phyloP scores from a whole-genome alignment of 53 echinoderm and acorn worm species.

The Paracentrotus lividus region DNA sequence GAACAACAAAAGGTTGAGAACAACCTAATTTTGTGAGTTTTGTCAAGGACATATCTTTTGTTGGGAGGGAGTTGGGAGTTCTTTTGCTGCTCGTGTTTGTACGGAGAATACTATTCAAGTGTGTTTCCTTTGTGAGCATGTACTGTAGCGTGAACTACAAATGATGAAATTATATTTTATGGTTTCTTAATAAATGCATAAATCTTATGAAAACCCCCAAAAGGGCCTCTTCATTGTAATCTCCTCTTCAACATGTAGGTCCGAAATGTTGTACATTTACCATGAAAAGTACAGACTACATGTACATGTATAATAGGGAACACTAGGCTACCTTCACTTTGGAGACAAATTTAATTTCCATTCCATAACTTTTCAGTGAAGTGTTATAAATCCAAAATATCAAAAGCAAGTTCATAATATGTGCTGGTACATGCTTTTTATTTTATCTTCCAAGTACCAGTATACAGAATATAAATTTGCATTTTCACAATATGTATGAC shows the following conservation, averaged over 20 bases:
- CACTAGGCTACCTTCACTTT: too few species aligned
- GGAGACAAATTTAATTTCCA: too few species aligned
- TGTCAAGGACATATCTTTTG: not conserved
- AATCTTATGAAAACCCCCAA: too few species aligned
- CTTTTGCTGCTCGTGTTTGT: too few species aligned
- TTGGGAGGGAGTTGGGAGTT: not conserved
- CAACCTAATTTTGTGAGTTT: not conserved
- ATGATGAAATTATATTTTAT: too few species aligned
- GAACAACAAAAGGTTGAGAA: not conserved
- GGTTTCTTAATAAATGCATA: too few species aligned
- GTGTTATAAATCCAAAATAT: not conserved
- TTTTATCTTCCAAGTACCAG: conserved; percentile 5
- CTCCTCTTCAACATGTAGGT: too few species aligned
- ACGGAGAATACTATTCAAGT: too few species aligned
- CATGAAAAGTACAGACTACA: not conserved
- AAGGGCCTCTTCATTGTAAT: too few species aligned
- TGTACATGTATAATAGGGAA: not conserved
- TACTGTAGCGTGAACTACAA: too few species aligned
- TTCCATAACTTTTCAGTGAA: not conserved
- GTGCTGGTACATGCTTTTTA: not conserved
- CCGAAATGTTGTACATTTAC: too few species aligned
- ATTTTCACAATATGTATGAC: conserved; percentile 15
- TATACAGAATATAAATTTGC: not conserved
- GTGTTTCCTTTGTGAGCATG: too few species aligned
- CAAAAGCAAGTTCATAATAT: not conserved